Percentiles rank a stretch among this genome's conserved stretches.
Evolutionary conservation across 2,797 vertebrate genomes (phyloP).

Genomic region (Sebastes paucispinis): DNA sequence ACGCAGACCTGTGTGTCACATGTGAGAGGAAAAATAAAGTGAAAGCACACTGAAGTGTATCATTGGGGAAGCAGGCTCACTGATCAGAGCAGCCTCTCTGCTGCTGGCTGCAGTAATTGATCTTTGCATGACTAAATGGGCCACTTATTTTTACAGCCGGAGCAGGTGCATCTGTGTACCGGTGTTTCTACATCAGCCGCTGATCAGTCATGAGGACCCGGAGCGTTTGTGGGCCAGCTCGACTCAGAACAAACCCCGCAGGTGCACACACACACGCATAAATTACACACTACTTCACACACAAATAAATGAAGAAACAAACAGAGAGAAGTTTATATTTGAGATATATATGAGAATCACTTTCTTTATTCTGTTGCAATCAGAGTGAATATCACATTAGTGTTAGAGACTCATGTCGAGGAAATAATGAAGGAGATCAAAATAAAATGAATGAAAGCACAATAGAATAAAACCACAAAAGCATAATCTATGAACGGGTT

Average conservation of each 20-base stretch:
- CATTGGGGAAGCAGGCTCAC: conserved; percentile 15
- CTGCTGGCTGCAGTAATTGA: conserved; percentile 62
- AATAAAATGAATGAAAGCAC: background rate
- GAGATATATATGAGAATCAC: background rate
- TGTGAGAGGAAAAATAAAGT: background rate
- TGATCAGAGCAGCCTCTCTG: conserved; percentile 25
- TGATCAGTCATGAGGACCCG: conserved; percentile 74
- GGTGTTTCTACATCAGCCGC: conserved; percentile 62
- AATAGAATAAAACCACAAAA: background rate
- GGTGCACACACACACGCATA: conserved; percentile 23
- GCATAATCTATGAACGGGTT: background rate
- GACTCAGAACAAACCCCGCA: conserved; percentile 43
- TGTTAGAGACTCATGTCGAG: background rate
- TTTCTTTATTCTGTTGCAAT: background rate
- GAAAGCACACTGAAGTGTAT: conserved; percentile 2
- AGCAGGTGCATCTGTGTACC: conserved; percentile 71
- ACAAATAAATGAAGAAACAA: conserved; percentile 1
- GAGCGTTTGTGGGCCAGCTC: conserved; percentile 73
- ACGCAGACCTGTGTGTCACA: background rate
- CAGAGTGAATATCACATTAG: background rate
- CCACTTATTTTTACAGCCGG: conserved; percentile 74
- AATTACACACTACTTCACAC: background rate
- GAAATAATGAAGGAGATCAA: background rate
- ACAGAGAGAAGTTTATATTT: conserved; percentile 1
- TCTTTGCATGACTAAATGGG: conserved; percentile 76